Evolutionary conservation across 2,888 invertebrate species (phyloP).

Genomic region (Serripes groenlandicus): DNA sequence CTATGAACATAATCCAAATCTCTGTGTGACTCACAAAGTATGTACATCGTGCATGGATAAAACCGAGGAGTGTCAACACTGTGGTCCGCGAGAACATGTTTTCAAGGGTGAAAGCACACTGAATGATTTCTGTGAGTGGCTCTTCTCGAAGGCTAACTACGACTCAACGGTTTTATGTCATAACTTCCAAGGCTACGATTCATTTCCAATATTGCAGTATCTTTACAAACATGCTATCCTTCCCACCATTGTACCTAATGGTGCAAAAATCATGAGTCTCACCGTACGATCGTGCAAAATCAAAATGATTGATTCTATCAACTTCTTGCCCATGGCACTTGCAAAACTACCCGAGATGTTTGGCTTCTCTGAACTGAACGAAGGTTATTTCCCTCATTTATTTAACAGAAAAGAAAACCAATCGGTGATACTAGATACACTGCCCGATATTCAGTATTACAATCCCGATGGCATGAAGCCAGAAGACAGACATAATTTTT

Average conservation of each 20-base stretch:
- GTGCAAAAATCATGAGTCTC: slow-evolving; percentile 44
- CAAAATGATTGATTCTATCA: slow-evolving; percentile 58
- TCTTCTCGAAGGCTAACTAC: slow-evolving; percentile 43
- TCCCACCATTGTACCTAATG: slow-evolving; percentile 40
- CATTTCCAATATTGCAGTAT: slow-evolving; percentile 56
- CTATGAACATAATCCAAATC: too few species aligned
- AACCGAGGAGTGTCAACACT: not conserved
- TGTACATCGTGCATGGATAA: slow-evolving; percentile 34
- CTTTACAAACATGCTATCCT: slow-evolving; percentile 48
- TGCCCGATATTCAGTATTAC: slow-evolving; percentile 37
- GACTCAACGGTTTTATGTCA: slow-evolving; percentile 32
- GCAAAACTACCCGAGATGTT: slow-evolving; percentile 54
- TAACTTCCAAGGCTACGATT: slow-evolving; percentile 49
- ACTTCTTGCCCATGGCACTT: slow-evolving; percentile 58
- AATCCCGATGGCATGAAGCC: slow-evolving; percentile 51
- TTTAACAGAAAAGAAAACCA: slow-evolving; percentile 42
- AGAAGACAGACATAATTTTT: slow-evolving; percentile 32
- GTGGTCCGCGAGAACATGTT: slow-evolving; percentile 16
- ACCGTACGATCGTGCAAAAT: slow-evolving; percentile 38
- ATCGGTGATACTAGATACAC: slow-evolving; percentile 17
- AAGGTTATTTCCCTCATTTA: slow-evolving; percentile 61
- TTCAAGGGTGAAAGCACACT: slow-evolving; percentile 25
- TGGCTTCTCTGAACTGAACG: slow-evolving; percentile 49
- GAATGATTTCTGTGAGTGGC: slow-evolving; percentile 24
- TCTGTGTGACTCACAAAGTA: slow-evolving; percentile 47